These are phyloP conservation scores for Vanessa atalanta DNA, from an alignment of 1,140 invertebrate species.

Conservation along the genomic window DNA sequence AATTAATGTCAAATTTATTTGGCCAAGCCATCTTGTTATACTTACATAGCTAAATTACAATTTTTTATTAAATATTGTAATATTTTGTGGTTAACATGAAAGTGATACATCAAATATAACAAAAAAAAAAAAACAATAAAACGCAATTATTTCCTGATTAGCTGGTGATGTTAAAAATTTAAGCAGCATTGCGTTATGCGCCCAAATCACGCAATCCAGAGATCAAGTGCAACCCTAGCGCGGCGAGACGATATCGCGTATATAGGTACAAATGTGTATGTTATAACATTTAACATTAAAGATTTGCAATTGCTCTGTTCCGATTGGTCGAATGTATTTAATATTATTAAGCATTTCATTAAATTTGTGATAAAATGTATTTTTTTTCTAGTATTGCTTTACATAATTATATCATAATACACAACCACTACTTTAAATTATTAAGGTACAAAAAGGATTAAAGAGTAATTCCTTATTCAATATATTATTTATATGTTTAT, in stretches of 20 bases:
- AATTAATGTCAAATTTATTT: conserved; percentile 21
- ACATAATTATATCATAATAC: not conserved
- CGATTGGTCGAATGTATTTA: no score
- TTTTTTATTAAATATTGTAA: not conserved
- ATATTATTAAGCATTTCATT: not conserved
- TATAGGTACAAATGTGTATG: no score
- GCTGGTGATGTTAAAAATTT: no score
- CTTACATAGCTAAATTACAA: not conserved
- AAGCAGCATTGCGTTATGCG: no score
- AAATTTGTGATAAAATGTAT: not conserved
- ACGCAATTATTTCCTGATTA: no score
- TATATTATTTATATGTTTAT: not conserved
- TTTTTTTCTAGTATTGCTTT: conserved; percentile 2
- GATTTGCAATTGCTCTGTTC: no score
- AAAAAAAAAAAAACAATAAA: not conserved
- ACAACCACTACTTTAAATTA: not conserved
- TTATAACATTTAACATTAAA: no score
- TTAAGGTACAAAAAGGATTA: not conserved
- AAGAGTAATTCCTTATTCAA: not conserved
- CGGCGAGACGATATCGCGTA: no score
- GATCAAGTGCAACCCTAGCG: no score
- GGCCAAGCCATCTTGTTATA: not conserved
- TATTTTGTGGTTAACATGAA: not conserved
- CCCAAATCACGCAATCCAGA: no score
- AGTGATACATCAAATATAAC: not conserved